These are phyloP conservation scores for Drosophila rellima DNA, from an alignment of 2,888 invertebrate species.

Conservation along the genomic window DNA sequence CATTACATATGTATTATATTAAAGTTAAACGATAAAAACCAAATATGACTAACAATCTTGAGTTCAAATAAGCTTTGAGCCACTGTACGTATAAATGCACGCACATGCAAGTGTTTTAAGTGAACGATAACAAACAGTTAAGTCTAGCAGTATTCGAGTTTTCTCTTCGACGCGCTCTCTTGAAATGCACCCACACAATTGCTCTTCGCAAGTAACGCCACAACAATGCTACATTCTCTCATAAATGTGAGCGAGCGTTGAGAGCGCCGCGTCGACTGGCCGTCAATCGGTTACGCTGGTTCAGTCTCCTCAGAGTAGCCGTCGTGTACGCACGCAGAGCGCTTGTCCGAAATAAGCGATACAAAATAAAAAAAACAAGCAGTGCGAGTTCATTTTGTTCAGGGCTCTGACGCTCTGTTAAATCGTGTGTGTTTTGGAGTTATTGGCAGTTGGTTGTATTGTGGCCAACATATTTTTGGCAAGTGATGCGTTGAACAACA, in stretches of 20 bases:
- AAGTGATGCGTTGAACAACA: slow-evolving; percentile 66
- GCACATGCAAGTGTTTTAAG: neutral
- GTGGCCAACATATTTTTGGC: slow-evolving; percentile 60
- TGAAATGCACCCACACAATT: slow-evolving; percentile 15
- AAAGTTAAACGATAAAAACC: too few species aligned
- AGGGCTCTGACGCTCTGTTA: slow-evolving; percentile 19
- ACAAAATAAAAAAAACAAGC: slow-evolving; percentile 9
- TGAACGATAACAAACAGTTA: slow-evolving; percentile 1
- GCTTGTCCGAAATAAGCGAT: slow-evolving; percentile 21
- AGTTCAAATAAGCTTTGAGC: too few species aligned
- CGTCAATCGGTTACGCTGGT: slow-evolving; percentile 26
- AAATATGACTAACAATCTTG: too few species aligned
- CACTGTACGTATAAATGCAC: too few species aligned
- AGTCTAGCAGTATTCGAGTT: neutral
- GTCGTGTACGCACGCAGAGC: slow-evolving; percentile 49
- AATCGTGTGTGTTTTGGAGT: slow-evolving; percentile 39
- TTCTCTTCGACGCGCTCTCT: slow-evolving; percentile 21
- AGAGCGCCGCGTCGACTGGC: slow-evolving; percentile 6
- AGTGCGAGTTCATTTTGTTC: slow-evolving; percentile 26
- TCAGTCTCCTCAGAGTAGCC: slow-evolving; percentile 46
- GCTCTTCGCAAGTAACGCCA: slow-evolving; percentile 4
- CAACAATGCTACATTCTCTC: slow-evolving; percentile 16
- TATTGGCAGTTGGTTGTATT: slow-evolving; percentile 32
- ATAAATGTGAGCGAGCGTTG: slow-evolving; percentile 11
- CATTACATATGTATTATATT: too few species aligned